Base-by-base conservation (phyloP, 2,888 invertebrate species). In the Pardosa pseudoannulata region DNA sequence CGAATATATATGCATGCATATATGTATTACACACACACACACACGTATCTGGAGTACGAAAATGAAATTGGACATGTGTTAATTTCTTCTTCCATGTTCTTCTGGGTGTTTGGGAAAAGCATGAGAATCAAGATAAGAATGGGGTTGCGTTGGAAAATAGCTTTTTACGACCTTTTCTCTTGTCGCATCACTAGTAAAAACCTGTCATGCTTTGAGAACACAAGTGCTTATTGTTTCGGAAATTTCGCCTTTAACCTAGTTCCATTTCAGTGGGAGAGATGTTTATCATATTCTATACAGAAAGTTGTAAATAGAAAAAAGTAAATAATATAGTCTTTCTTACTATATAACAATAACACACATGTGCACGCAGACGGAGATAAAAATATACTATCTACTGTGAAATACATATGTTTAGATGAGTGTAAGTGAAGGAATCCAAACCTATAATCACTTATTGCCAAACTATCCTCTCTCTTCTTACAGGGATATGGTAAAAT, bases 191-290 rank as follows among this genome's bases (percentile, higher is more conserved):
- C 23, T 23, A 3, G 16, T 16, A 56, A 9, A 56, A 56, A 56
- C 56, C 16, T 56, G 23, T 23, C 23, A 56, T 56, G 56, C 23
- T 56, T 23, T 56, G 23, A 56, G 16, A 9, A 56, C 56, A 56
- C 56, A 56, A 56, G 23, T 16, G 19, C 23, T 56, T 56, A 56
- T 56, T 56, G 56, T 56, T 56, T 56, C 56, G 56, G 19, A 56
- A 56, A 56, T 56, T 56, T 56, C 56, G 56, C 56, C 56, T 56
- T 23, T 56, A 56, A 56, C 56, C 56, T 23, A 56, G 5, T 56
- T 56, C 23, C 56, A 23, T 0, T 23, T 7, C 19, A 5, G 23
- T 56, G 56, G 11, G 23, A 56, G 23, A 56, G 23, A 56, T 23
- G 56, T 3, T 23, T 19, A 56, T 56, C 23, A 56, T 56, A 11